Evolutionary conservation across 2,888 invertebrate species (phyloP), one percentile per base, ranked within the genome.

Genomic region (Iphiclides podalirius): DNA sequence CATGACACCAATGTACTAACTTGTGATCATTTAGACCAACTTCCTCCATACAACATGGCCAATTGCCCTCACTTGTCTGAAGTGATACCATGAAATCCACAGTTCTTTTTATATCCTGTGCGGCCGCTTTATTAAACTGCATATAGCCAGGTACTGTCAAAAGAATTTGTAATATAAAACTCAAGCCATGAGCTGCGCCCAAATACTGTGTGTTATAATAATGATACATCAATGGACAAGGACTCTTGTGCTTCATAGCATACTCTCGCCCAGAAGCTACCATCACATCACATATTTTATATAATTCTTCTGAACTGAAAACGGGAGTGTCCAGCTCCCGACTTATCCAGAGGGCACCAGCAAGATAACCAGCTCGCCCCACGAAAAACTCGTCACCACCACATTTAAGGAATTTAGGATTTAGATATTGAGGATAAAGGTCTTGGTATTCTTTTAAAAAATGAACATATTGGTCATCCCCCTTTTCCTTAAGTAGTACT

Each of bases 1-100:
- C 97, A 71, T 97, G 96, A 72, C 97, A 97, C 97, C 96, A 96
- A 69, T 97, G 96, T 0, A 96, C 91, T 8, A 96, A 79, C 53
- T 95, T 93, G 51, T 95, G 93, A 1, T 90, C 90, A 34, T 73
- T 74, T 28, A 83, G 65, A 3, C 89, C 81, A 42, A 93, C 79
- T 71, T 96, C 94, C 60, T 93, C 95, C 70, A 93, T 88, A 2
- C 94, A 93, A 57, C 93, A 92, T 0, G 95, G 94, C 76, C 94
- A 94, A 72, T 95, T 95, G 0, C 94, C 95, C 48, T 93, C 91
- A 0, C 75, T 66, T 57, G 92, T 93, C 82, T 96, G 95, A 34
- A 94, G 63, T 0, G 88, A 82, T 42, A 93, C 72, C 61, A 96
- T 64, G 67, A 83, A 93, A 64, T 96, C 94, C 23, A 95, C 88